Percentiles rank a stretch among this genome's conserved stretches.
Conservation (phyloP, 2,113 vertebrate species). For the Clarias batrachus region DNA sequence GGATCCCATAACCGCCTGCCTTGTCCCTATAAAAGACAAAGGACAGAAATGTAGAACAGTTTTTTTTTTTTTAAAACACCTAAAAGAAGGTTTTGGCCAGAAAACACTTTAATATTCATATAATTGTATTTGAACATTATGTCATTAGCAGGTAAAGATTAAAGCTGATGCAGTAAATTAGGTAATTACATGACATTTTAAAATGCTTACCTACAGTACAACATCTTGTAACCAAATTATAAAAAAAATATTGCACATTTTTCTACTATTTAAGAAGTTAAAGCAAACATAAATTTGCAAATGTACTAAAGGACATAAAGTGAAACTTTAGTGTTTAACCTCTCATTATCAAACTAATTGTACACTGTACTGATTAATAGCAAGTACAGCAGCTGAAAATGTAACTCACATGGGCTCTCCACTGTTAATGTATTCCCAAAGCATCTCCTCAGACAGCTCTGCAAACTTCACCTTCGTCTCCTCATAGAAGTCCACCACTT, state of each 20-base stretch:
- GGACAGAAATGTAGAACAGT: neutral
- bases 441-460: slow-evolving; percentile 86
- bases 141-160: neutral
- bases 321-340: slow-evolving; percentile 40
- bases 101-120: neutral
- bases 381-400: neutral
- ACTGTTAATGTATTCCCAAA: slow-evolving; percentile 93
- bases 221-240: neutral
- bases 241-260: neutral
- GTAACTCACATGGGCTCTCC: slow-evolving; percentile 92
- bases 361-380: slow-evolving; percentile 31
- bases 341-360: slow-evolving; percentile 18
- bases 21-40: slow-evolving; percentile 82
- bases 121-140: neutral
- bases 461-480: slow-evolving; percentile 94
- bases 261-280: slow-evolving; percentile 10
- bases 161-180: neutral
- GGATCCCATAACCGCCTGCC: slow-evolving; percentile 95
- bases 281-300: slow-evolving; percentile 50
- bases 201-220: neutral
- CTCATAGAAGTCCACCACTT: slow-evolving; percentile 83
- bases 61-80: neutral
- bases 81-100: too few relatives aligned
- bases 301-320: slow-evolving; percentile 58
- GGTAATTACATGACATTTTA: neutral